Conservation (phyloP, 2,797 vertebrate species). For the Nannoperca obscura region DNA sequence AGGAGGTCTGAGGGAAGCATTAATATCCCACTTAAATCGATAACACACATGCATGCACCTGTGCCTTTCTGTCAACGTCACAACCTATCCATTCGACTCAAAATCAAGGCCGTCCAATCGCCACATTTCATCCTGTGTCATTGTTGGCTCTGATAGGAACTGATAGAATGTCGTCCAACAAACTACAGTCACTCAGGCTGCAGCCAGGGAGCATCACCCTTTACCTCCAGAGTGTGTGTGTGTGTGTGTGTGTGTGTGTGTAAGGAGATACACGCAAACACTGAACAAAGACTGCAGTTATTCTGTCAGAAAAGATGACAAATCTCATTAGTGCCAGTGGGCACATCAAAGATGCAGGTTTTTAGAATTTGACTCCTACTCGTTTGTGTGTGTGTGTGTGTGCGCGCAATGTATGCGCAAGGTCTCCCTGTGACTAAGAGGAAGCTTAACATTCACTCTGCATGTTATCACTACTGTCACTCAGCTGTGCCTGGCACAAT, state of each 20-base stretch:
- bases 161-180: slow-evolving; percentile 24
- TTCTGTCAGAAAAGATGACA: slow-evolving; percentile 57
- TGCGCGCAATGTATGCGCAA: no score
- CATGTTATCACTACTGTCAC: slow-evolving; percentile 62
- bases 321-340: slow-evolving; percentile 59
- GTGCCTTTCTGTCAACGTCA: background rate
- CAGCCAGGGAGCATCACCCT: slow-evolving; percentile 27
- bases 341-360: slow-evolving; percentile 65
- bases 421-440: slow-evolving; percentile 59
- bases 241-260: slow-evolving; percentile 11
- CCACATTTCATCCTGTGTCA: background rate
- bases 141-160: slow-evolving; percentile 20
- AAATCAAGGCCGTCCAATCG: background rate
- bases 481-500: slow-evolving; percentile 62
- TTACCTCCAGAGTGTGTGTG: background rate
- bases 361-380: slow-evolving; percentile 42
- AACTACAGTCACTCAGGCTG: slow-evolving; percentile 19
- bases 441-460: slow-evolving; percentile 63
- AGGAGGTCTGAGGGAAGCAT: slow-evolving; percentile 51
- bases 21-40: slow-evolving; percentile 51
- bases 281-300: slow-evolving; percentile 33
- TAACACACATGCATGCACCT: slow-evolving; percentile 16
- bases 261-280: slow-evolving; percentile 17
- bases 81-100: background rate
- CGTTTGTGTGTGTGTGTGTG: background rate